Base-by-base conservation (phyloP, 2,888 invertebrate species). In the Copidosoma aretas region DNA sequence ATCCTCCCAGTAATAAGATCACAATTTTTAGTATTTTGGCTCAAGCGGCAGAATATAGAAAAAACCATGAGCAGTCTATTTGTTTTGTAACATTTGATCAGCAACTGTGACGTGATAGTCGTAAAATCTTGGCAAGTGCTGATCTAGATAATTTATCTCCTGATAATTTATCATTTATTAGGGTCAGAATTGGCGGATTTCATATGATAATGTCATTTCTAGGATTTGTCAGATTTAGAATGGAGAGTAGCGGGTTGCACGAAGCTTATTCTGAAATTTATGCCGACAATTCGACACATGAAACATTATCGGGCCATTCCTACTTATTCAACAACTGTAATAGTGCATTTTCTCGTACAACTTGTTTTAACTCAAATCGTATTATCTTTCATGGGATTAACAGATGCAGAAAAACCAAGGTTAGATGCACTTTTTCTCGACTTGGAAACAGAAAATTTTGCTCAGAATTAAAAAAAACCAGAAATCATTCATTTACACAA, bases 161-260 rank as follows among this genome's bases (percentile, higher is more conserved):
- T 32, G 4, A 32, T 32, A 46, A 46, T 46, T 46, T 46, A 46
- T 17, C 14, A 46, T 61, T 49, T 32, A 56, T 72, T 22, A 59
- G 65, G 10, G 54, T 74, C 15, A 43, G 76, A 41, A 62, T 78
- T 15, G 77, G 77, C 12, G 76, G 76, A 8, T 79, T 79, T 1
- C 64, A 64, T 32, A 12, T 43, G 8, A 5, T 80, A 25, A 80
- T 84, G 82, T 81, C 79, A 1, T 84, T 78, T 74, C 58, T 83
- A 21, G 81, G 81, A 70, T 66, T 77, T 46, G 79, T 84, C 49
- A 82, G 82, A 49, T 72, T 77, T 68, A 78, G 83, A 67, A 84
- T 84, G 83, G 69, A 74, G 59, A 81, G 82, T 67, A 82, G 81
- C 70, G 84, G 84, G 10, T 46, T 84, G 15, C 78, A 79, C 73